Percentiles rank a stretch among this genome's conserved stretches.
Evolutionary conservation across 2,888 invertebrate species (phyloP).

Genomic region (Candidula unifasciata): DNA sequence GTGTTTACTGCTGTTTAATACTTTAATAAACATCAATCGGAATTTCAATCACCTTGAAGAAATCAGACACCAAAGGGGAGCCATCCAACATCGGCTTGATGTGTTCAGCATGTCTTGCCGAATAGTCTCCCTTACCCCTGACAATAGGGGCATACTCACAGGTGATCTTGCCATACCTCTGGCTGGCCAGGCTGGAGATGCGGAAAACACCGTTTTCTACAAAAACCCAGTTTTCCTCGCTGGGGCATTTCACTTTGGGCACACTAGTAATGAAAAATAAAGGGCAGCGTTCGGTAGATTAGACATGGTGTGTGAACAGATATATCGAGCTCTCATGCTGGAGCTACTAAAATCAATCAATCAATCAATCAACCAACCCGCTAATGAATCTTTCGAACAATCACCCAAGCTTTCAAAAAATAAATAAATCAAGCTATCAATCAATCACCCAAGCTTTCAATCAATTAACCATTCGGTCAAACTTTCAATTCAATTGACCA

Average conservation of each 20-base stretch:
- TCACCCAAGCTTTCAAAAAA: no score
- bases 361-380: no score
- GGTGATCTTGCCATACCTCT: conserved; percentile 77
- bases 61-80: conserved; percentile 68
- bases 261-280: neutral
- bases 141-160: conserved; percentile 81
- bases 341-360: no score
- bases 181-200: conserved; percentile 80
- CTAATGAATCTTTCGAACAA: no score
- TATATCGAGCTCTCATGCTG: no score
- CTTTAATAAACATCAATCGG: neutral
- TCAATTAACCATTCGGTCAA: no score
- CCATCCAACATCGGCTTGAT: conserved; percentile 65
- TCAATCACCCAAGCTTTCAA: no score
- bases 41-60: conserved; percentile 63
- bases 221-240: conserved; percentile 86
- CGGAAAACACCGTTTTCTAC: conserved; percentile 83
- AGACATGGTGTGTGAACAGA: neutral
- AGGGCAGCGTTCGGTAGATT: neutral
- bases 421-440: no score
- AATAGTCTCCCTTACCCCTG: conserved; percentile 65
- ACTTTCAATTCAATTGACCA: no score
- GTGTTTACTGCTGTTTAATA: neutral
- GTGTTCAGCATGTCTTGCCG: conserved; percentile 60
- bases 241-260: conserved; percentile 83